A percentile compares a stretch with the other conserved stretches of the same genome.
Evolutionary conservation across 1,140 invertebrate genomes (phyloP).

Genomic region (Sogatella furcifera): DNA sequence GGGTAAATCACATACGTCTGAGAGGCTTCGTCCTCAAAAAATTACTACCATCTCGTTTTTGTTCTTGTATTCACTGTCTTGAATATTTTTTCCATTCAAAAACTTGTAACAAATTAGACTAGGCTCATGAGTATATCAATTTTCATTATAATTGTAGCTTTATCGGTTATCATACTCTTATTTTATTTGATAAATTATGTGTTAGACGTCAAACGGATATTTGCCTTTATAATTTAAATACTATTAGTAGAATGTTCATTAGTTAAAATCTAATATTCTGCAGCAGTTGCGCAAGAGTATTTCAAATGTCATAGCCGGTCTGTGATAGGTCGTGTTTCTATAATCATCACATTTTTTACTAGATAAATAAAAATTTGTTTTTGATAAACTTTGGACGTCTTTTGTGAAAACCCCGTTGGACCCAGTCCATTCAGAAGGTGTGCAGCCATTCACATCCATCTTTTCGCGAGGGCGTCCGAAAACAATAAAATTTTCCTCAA

Average conservation of each 20-base stretch:
- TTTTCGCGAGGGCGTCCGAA: slow-evolving; percentile 22
- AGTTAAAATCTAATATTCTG: slow-evolving; percentile 7
- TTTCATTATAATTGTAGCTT: too few species aligned
- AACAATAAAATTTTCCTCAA: too few species aligned
- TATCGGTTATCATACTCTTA: too few species aligned
- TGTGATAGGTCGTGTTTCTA: slow-evolving; percentile 13
- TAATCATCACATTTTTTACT: slow-evolving; percentile 3
- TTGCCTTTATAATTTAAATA: background rate
- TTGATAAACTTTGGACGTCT: slow-evolving; percentile 4
- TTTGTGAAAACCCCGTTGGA: slow-evolving; percentile 17
- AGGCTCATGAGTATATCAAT: background rate
- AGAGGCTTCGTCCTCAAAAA: slow-evolving; percentile 11
- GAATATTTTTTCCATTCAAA: background rate
- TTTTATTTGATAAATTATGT: background rate
- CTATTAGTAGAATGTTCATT: background rate
- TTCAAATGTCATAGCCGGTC: slow-evolving; percentile 8
- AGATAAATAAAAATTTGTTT: background rate
- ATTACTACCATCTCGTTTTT: background rate
- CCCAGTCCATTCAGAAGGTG: slow-evolving; percentile 27
- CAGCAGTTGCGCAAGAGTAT: slow-evolving; percentile 17
- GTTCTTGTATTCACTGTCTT: background rate
- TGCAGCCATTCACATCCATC: slow-evolving; percentile 39
- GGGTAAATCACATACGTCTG: background rate
- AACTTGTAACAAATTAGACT: background rate
- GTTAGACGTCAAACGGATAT: background rate